Evolutionary conservation across 1,140 invertebrate genomes (phyloP).

Genomic region (Plodia interpunctella): DNA sequence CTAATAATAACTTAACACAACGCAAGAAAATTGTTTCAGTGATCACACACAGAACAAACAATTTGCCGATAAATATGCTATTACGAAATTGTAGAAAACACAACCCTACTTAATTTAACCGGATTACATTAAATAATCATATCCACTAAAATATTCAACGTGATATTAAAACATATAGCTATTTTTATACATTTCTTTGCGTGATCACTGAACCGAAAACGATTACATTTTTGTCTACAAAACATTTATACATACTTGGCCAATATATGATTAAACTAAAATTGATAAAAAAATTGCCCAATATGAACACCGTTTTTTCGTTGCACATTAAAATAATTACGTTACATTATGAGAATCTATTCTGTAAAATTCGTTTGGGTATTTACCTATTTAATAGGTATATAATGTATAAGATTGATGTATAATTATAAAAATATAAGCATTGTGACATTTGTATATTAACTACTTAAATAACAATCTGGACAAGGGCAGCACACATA

Average conservation of each 20-base stretch:
- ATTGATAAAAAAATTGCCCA: neutral
- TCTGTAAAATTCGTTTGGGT: too few species aligned
- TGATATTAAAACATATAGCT: too few species aligned
- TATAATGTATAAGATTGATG: too few species aligned
- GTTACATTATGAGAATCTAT: neutral
- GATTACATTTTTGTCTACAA: too few species aligned
- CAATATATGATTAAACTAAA: neutral
- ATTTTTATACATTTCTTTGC: constrained; percentile 25
- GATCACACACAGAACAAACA: neutral
- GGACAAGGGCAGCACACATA: neutral
- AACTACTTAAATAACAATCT: neutral
- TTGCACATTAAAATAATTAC: neutral
- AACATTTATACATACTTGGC: too few species aligned
- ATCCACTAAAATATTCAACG: too few species aligned
- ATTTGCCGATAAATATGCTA: too few species aligned
- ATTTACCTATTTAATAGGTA: too few species aligned
- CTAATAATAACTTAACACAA: neutral
- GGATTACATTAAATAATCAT: too few species aligned
- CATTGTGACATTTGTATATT: neutral
- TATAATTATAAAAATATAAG: neutral
- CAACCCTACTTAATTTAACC: too few species aligned
- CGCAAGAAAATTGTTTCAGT: neutral
- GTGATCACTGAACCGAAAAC: too few species aligned
- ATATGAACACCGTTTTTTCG: neutral
- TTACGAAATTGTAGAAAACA: too few species aligned